These are phyloP conservation scores for Eriosoma lanigerum DNA, from an alignment of 1,140 invertebrate species.

Conservation along the genomic window DNA sequence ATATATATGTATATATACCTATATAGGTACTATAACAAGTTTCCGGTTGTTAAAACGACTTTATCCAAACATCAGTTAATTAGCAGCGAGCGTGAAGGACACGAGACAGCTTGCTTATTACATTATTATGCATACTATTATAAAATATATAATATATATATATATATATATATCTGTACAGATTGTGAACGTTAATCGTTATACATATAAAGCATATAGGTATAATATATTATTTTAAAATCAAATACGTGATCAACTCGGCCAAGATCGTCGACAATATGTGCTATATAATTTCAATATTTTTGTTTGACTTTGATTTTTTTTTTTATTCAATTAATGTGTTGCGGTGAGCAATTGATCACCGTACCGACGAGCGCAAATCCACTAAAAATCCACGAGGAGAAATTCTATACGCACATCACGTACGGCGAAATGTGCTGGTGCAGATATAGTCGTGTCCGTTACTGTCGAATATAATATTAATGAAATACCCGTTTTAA, in stretches of 20 bases:
- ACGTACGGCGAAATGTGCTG: not conserved
- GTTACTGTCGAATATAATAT: no score
- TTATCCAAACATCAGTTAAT: conserved; percentile 4
- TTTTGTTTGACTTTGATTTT: no score
- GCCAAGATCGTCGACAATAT: conserved; percentile 17
- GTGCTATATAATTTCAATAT: not conserved
- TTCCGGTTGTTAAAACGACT: conserved; percentile 41
- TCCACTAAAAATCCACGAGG: not conserved
- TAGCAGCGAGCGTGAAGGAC: conserved; percentile 26
- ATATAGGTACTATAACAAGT: conserved; percentile 8
- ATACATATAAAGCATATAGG: no score
- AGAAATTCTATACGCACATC: not conserved
- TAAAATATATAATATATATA: not conserved
- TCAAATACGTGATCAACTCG: not conserved
- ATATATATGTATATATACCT: not conserved
- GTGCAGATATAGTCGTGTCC: no score
- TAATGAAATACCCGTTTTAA: no score
- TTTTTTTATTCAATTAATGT: not conserved
- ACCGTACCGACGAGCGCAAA: no score
- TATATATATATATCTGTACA: not conserved
- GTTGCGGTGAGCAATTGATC: no score
- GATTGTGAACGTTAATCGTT: not conserved
- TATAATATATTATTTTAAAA: not conserved
- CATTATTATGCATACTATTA: not conserved
- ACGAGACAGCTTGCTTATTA: not conserved